These are phyloP conservation scores for Schizaphis graminum DNA, from an alignment of 2,888 invertebrate species.

Conservation along the genomic window DNA sequence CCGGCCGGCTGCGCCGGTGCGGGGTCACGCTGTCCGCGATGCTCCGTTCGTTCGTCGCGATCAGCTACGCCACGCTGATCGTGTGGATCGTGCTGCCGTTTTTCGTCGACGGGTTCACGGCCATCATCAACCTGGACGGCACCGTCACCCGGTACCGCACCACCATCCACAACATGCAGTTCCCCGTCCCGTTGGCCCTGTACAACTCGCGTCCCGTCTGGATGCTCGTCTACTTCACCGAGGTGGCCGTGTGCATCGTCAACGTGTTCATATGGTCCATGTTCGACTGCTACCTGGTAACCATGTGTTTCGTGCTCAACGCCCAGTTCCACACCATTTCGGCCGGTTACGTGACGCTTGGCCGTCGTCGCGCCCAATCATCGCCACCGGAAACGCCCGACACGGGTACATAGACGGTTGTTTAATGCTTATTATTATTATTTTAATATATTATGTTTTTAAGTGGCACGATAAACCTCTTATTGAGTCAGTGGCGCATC, in stretches of 20 bases:
- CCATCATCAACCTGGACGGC: background rate
- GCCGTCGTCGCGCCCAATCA: background rate
- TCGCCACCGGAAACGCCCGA: background rate
- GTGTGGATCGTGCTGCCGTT: background rate
- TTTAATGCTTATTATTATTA: no score
- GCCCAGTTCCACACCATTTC: background rate
- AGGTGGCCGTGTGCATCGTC: background rate
- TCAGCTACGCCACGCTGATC: background rate
- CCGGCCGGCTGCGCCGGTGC: background rate
- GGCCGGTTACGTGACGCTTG: background rate
- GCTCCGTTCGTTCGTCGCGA: background rate
- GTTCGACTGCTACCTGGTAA: conserved; percentile 22
- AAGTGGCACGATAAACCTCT: no score
- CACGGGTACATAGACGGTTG: background rate
- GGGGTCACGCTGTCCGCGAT: background rate
- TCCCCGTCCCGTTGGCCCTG: background rate
- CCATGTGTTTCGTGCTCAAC: conserved; percentile 5
- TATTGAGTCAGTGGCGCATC: no score
- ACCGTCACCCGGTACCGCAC: background rate
- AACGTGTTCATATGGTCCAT: background rate
- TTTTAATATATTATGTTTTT: no score
- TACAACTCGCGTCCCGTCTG: conserved; percentile 13
- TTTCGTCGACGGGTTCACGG: no score
- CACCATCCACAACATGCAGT: background rate
- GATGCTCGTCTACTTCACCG: background rate